phyloP scores from a whole-genome alignment of 92 coral and sea anemone genomes.

The Epizoanthus illoricatus region DNA sequence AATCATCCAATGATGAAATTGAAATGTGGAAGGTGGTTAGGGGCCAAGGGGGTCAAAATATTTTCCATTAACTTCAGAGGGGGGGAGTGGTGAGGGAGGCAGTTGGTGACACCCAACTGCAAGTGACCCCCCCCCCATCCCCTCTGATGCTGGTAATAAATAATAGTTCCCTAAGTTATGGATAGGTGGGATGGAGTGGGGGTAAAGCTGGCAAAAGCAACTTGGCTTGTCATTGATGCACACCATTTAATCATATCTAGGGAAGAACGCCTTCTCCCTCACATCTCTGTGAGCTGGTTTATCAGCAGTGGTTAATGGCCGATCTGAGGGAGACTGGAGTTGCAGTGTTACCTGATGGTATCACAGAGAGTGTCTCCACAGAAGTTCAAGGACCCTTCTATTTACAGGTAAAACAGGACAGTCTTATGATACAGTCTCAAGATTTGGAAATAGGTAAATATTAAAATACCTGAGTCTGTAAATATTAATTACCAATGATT shows the following conservation, averaged over 20 bases:
- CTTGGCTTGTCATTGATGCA: no score
- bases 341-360: slow-evolving; percentile 57
- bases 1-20: neutral
- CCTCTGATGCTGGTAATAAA: no score
- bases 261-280: slow-evolving; percentile 50
- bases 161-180: no score
- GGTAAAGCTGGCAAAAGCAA: no score
- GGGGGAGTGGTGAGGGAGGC: no score
- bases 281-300: slow-evolving; percentile 65
- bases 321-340: slow-evolving; percentile 81
- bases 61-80: no score
- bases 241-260: slow-evolving; percentile 17
- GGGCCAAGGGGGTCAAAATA: no score
- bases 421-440: neutral
- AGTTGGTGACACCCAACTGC: no score
- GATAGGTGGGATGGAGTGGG: no score
- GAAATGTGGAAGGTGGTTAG: neutral
- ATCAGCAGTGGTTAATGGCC: slow-evolving; percentile 86
- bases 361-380: slow-evolving; percentile 50
- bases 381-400: slow-evolving; percentile 64
- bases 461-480: no score
- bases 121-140: neutral
- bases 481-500: no score
- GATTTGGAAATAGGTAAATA: no score
- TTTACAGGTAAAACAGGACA: slow-evolving; percentile 65